These are phyloP conservation scores for Argyresthia goedartella DNA, from an alignment of 2,888 invertebrate genomes.

Conservation along the genomic window DNA sequence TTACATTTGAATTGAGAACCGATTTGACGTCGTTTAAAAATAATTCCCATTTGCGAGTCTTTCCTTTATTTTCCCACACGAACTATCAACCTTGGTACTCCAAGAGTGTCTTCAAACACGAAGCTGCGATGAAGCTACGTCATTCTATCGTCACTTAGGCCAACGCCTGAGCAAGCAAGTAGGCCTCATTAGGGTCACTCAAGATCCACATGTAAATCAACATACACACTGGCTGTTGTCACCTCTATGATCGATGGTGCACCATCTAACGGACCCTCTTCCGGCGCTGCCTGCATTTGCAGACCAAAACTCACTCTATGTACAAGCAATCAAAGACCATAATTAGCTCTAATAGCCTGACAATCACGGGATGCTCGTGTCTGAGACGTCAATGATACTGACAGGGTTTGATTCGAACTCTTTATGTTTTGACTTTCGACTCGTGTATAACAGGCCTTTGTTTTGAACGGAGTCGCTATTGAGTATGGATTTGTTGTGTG, in stretches of 20 bases:
- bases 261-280: conserved; percentile 34
- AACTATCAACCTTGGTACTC: too few species aligned
- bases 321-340: too few species aligned
- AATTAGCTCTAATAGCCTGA: too few species aligned
- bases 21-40: too few species aligned
- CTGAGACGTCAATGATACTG: conserved; percentile 6
- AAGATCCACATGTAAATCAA: conserved; percentile 11
- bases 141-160: background rate
- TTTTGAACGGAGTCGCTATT: background rate
- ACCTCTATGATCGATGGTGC: conserved; percentile 28
- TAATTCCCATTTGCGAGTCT: too few species aligned
- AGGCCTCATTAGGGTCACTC: conserved; percentile 33
- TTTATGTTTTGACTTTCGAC: conserved; percentile 2
- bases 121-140: too few species aligned
- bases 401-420: conserved; percentile 3
- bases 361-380: background rate
- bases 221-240: conserved; percentile 4
- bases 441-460: background rate
- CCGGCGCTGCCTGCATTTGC: conserved; percentile 20
- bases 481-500: background rate
- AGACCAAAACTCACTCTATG: too few species aligned
- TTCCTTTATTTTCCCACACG: too few species aligned
- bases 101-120: too few species aligned
- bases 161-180: conserved; percentile 1
- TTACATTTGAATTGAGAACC: too few species aligned